These are phyloP conservation scores for Allolobophora icterica DNA, from an alignment of 2,888 invertebrate species.

Conservation along the genomic window DNA sequence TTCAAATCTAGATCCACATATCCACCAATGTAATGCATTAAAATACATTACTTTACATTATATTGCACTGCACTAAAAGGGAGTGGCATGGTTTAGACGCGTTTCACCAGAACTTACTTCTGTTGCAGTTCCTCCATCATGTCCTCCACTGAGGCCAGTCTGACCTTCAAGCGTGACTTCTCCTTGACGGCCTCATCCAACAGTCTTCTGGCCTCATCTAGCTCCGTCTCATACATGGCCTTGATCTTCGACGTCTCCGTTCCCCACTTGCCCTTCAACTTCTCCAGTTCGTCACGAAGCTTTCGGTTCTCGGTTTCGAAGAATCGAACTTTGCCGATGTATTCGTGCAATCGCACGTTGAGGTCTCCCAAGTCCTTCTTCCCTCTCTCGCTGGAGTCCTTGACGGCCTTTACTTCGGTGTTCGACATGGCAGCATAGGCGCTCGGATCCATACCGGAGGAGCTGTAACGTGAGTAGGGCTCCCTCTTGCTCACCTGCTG, in stretches of 20 bases:
- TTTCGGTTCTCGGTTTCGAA: conserved; percentile 66
- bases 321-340: conserved; percentile 68
- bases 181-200: conserved; percentile 67
- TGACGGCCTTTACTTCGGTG: conserved; percentile 64
- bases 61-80: too few relatives aligned
- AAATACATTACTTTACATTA: too few relatives aligned
- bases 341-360: conserved; percentile 68
- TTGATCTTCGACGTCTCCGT: conserved; percentile 59
- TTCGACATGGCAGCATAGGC: conserved; percentile 51
- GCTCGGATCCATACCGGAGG: not conserved
- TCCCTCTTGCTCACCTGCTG: not conserved
- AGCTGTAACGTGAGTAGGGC: not conserved
- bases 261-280: conserved; percentile 53
- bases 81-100: not conserved
- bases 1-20: too few relatives aligned
- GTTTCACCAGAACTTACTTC: conserved; percentile 33
- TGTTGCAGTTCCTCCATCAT: conserved; percentile 61
- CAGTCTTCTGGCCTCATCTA: conserved; percentile 66
- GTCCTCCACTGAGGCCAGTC: conserved; percentile 65
- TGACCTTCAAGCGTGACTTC: conserved; percentile 67
- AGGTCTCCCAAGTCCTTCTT: conserved; percentile 69
- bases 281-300: conserved; percentile 62
- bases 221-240: conserved; percentile 67
- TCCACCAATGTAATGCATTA: too few relatives aligned
- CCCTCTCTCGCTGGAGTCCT: conserved; percentile 66